Percentiles rank a stretch among this genome's conserved stretches.
These are phyloP conservation scores for Ferdinandea cuprea DNA, from an alignment of 2,888 invertebrate species.

Conservation along the genomic window DNA sequence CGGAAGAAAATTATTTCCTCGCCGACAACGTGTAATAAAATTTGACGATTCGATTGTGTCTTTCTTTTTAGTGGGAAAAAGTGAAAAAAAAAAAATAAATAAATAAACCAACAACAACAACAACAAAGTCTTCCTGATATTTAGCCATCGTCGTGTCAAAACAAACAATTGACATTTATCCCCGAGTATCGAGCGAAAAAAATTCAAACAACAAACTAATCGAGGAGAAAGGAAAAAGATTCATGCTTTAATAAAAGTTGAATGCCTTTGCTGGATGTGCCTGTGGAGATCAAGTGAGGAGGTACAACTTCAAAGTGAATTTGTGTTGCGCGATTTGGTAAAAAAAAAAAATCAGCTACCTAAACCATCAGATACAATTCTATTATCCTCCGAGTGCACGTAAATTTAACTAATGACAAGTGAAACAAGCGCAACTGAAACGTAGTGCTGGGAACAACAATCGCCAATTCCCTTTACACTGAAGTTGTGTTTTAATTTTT, in stretches of 20 bases:
- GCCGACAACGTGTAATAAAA: constrained; percentile 38
- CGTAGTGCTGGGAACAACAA: constrained; percentile 29
- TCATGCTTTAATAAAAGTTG: constrained; percentile 60
- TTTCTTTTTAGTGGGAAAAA: background rate
- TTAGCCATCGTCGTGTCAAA: constrained; percentile 1
- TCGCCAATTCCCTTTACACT: constrained; percentile 17
- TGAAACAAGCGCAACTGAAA: constrained; percentile 39
- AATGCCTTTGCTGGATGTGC: constrained; percentile 32
- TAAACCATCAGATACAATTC: constrained; percentile 30
- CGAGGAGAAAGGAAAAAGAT: constrained; percentile 62
- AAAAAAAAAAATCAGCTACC: background rate
- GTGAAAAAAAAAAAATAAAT: too few relatives aligned
- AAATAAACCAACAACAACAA: too few relatives aligned
- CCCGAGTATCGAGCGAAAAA: background rate
- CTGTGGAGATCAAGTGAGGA: background rate
- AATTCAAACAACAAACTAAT: constrained; percentile 27
- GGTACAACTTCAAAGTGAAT: constrained; percentile 44
- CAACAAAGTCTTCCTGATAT: constrained; percentile 41
- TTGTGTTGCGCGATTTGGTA: background rate
- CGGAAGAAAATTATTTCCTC: constrained; percentile 22
- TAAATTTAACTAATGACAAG: constrained; percentile 61
- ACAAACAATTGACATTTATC: constrained; percentile 67
- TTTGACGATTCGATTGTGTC: constrained; percentile 66
- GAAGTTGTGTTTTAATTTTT: constrained; percentile 9
- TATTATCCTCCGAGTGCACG: constrained; percentile 35